Evolutionary conservation across 2,113 vertebrate species (phyloP).

Genomic region (Nothocercus julius): DNA sequence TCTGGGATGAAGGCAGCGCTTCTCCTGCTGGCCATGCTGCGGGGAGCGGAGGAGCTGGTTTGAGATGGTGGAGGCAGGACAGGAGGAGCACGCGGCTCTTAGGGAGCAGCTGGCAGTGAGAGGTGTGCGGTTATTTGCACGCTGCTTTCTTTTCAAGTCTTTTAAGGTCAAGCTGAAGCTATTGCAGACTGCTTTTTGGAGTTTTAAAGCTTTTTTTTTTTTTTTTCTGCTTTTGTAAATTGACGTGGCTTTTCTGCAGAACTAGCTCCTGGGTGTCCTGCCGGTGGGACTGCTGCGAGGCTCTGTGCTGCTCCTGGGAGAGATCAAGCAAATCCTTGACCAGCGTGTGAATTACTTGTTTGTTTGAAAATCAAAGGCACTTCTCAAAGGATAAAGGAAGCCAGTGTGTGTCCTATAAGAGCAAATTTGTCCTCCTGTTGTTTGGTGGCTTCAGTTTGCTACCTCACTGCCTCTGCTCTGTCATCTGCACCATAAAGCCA

Average conservation of each 20-base stretch:
- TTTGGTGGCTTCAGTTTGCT: not conserved
- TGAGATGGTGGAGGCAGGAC: not conserved
- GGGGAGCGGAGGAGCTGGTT: not conserved
- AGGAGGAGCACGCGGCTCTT: not conserved
- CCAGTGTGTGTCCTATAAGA: not conserved
- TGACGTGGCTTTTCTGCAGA: not conserved
- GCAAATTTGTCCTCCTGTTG: not conserved
- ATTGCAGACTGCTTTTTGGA: not conserved
- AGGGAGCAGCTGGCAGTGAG: not conserved
- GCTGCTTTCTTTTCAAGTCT: not conserved
- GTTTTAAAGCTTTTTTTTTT: not conserved
- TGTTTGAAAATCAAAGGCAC: not conserved
- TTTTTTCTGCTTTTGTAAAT: not conserved
- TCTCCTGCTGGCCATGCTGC: not conserved
- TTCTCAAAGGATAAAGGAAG: not conserved
- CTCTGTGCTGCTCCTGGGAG: not conserved
- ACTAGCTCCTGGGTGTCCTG: not conserved
- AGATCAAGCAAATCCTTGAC: not conserved
- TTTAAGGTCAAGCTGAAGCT: not conserved
- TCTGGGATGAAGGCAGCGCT: not conserved
- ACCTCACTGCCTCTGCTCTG: not conserved
- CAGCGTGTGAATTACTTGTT: not conserved
- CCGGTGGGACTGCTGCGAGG: not conserved
- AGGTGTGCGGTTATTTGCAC: rapidly evolving
- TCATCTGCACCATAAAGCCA: not conserved